Base-by-base conservation (phyloP, 2,888 invertebrate genomes). In the Willowsia nigromaculata region DNA sequence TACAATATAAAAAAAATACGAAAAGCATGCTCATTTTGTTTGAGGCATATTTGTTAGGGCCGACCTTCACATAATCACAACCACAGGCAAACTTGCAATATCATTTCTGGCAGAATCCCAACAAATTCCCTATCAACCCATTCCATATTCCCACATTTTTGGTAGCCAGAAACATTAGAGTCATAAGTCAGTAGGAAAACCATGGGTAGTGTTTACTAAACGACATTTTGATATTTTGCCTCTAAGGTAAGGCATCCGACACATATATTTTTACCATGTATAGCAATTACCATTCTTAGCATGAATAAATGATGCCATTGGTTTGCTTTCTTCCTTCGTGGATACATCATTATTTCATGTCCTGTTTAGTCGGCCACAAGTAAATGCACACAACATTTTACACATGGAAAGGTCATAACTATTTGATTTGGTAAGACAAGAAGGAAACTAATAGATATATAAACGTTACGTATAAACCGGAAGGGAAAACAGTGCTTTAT, bases 31-130 rank as follows among this genome's bases (percentile, higher is more conserved):
- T 43, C 27, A 74, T 74, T 74, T 74, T 27, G 47, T 27, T 47
- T 25, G 47, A 3, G 53, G 30, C 76, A 50, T 76, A 47, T 68
- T 1, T 56, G 25, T 18, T 18, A 65, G 65, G 15, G 15, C 25
- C 74, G 74, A 76, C 76, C 76, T 76, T 76, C 50, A 30, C 50
- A 53, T 18, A 25, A 76, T 74, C 50, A 33, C 22, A 40, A 71
- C 22, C n/a, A 47, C 27, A 27, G 22, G 22, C 22, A 71, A 43
- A 71, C 22, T 40, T 33, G 37, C 68, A 37, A 22, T 76, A 76
- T 30, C 76, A 76, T 30, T 47, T 9, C 33, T 76, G 76, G 76
- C 76, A 18, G 0, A 18, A 3, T 30, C 30, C 76, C 76, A 76
- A 27, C 30, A 50, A n/a, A n/a, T 30, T 47, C 27, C 11, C n/a